These are phyloP conservation scores for Zygaena filipendulae DNA, from an alignment of 2,888 invertebrate genomes.

Conservation along the genomic window DNA sequence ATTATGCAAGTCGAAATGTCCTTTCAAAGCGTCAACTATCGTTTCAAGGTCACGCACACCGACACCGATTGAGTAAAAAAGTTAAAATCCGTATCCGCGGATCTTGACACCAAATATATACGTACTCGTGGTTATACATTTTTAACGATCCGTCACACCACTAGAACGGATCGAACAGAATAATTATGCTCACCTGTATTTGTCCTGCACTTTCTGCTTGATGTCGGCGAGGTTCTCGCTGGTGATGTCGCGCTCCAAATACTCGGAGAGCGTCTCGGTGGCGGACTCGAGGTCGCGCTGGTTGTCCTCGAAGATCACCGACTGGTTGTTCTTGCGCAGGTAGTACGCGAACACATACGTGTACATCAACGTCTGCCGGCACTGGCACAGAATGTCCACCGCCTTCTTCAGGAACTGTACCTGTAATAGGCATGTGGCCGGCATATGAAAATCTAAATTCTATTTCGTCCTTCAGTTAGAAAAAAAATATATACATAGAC, in stretches of 20 bases:
- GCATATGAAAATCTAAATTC: too few species aligned
- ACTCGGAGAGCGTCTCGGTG: slow-evolving; percentile 96
- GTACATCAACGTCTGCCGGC: slow-evolving; percentile 98
- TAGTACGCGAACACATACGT: slow-evolving; percentile 99
- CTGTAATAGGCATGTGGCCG: slow-evolving; percentile 39
- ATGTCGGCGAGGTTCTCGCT: slow-evolving; percentile 96
- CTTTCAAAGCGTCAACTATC: too few species aligned
- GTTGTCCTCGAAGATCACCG: slow-evolving; percentile 98
- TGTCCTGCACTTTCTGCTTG: slow-evolving; percentile 99
- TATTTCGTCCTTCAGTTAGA: too few species aligned
- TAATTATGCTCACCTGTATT: slow-evolving; percentile 80
- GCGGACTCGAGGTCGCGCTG: slow-evolving; percentile 98
- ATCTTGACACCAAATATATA: too few species aligned
- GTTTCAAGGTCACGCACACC: too few species aligned
- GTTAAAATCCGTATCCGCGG: too few species aligned
- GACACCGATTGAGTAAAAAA: too few species aligned
- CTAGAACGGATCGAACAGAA: too few species aligned
- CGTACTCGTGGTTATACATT: too few species aligned
- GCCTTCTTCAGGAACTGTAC: slow-evolving; percentile 98
- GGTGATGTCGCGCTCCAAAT: slow-evolving; percentile 97
- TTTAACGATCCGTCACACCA: too few species aligned
- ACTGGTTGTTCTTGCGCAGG: slow-evolving; percentile 97
- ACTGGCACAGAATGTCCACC: slow-evolving; percentile 95
- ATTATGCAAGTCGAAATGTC: too few species aligned
- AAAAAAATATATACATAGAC: too few species aligned